A percentile compares a stretch with the other conserved stretches of the same genome.
phyloP scores from a whole-genome alignment of 2,888 invertebrate species.

The Dynastes tityus region DNA sequence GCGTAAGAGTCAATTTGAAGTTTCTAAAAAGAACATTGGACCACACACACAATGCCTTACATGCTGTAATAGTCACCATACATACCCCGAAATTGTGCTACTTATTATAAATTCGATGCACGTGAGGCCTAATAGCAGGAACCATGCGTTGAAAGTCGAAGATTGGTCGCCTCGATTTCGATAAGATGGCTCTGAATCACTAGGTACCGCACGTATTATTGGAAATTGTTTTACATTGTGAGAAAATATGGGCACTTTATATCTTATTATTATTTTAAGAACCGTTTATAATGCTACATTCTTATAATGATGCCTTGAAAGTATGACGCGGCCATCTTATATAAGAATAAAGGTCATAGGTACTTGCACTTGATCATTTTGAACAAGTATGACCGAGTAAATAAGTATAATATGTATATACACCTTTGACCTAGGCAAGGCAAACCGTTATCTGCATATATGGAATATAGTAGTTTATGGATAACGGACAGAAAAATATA shows the following conservation, averaged over 20 bases:
- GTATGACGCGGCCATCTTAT: neutral
- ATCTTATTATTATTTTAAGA: constrained; percentile 32
- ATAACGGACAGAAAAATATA: too few relatives aligned
- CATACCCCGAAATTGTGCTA: constrained; percentile 27
- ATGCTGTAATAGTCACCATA: neutral
- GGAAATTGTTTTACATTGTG: constrained; percentile 21
- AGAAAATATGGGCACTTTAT: neutral
- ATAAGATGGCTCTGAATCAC: constrained; percentile 14
- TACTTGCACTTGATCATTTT: too few relatives aligned
- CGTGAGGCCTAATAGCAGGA: constrained; percentile 3
- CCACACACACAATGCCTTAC: constrained; percentile 12
- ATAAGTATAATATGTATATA: too few relatives aligned
- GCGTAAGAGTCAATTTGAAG: too few relatives aligned
- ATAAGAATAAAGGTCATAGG: neutral
- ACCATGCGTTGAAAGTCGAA: too few relatives aligned
- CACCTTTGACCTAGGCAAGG: too few relatives aligned
- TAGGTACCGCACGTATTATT: neutral
- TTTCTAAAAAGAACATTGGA: neutral
- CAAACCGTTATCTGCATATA: too few relatives aligned
- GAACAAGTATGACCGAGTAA: too few relatives aligned
- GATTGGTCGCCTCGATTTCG: neutral
- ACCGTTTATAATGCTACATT: neutral
- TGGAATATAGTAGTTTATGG: too few relatives aligned
- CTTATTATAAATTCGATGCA: constrained; percentile 43
- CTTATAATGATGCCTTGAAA: neutral